Evolutionary conservation across 1,140 invertebrate genomes (phyloP), one percentile per base, ranked within the genome.

Genomic region (Episyrphus balteatus): DNA sequence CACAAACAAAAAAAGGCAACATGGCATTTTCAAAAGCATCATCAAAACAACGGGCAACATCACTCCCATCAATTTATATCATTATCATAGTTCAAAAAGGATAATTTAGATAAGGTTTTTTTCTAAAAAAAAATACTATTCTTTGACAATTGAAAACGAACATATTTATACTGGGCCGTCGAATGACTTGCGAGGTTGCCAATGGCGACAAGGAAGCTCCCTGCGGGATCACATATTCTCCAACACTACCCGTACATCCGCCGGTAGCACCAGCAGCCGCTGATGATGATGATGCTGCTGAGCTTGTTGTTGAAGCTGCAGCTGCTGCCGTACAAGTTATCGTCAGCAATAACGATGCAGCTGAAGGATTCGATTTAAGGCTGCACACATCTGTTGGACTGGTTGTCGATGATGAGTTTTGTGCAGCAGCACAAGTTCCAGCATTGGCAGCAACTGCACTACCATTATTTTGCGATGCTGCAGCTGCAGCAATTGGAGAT

Each of bases 111-210:
- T n/a, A n/a, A n/a, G n/a, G n/a, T n/a, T 36, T 36, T 36, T 10
- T 36, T 6, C 10, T n/a, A 36, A 15, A 36, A 36, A 6, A 36
- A n/a, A 36, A 36, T 36, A 33, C 12, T 41, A 41, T n/a, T n/a
- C n/a, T n/a, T 26, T 26, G 21, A 36, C 18, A 17, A 38, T 17
- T 33, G 36, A 42, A 41, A 42, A 68, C 66, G 58, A 63, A 68
- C 65, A 68, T 65, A 47, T 61, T 68, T 53, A 66, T 54, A 57
- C 62, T 68, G 42, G 66, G 65, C 43, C 66, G 58, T 36, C 66
- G 57, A 48, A 68, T 62, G 15, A 61, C 58, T 48, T 64, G 62
- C n/a, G 62, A 62, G 30, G 64, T 63, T 49, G 64, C 61, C 51
- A 67, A 53, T 38, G 65, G 64, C 17, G 65, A 67, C 8, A 67